Evolutionary conservation across 2,797 vertebrate species (phyloP).

Genomic region (Periparus ater): DNA sequence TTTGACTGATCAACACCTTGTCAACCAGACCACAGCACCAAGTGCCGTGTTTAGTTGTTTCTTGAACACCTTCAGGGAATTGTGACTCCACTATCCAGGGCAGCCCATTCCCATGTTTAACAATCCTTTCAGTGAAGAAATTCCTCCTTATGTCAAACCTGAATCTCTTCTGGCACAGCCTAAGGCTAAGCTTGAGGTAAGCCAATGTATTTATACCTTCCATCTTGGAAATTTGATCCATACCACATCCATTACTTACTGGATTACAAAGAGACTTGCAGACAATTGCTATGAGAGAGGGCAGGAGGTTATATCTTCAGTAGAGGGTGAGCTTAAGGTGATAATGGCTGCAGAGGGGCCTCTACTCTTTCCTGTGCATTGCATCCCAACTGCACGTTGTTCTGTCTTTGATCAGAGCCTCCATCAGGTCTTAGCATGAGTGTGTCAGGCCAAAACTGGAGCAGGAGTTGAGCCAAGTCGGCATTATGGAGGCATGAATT

Average conservation of each 20-base stretch:
- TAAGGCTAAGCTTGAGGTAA: not conserved
- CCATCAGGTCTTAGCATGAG: not conserved
- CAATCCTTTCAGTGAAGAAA: not conserved
- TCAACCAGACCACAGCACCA: fast-evolving
- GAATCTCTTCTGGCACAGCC: not conserved
- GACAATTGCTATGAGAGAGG: not conserved
- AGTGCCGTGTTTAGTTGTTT: fast-evolving
- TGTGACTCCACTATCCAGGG: not conserved
- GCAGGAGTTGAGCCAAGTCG: not conserved
- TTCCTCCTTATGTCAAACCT: not conserved
- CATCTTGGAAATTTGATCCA: not conserved
- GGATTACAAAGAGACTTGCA: not conserved
- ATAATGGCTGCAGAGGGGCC: not conserved
- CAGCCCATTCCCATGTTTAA: not conserved
- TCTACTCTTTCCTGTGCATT: fast-evolving
- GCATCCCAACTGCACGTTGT: fast-evolving
- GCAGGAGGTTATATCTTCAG: not conserved
- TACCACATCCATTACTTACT: not conserved
- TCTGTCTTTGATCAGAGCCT: not conserved
- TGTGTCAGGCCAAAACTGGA: not conserved
- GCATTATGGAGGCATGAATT: not conserved
- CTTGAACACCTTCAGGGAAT: not conserved
- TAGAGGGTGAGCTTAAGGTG: not conserved
- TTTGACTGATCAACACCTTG: not conserved
- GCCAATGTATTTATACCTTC: not conserved